phyloP scores from a whole-genome alignment of 2,888 invertebrate species.

The Mycalesis mineus region DNA sequence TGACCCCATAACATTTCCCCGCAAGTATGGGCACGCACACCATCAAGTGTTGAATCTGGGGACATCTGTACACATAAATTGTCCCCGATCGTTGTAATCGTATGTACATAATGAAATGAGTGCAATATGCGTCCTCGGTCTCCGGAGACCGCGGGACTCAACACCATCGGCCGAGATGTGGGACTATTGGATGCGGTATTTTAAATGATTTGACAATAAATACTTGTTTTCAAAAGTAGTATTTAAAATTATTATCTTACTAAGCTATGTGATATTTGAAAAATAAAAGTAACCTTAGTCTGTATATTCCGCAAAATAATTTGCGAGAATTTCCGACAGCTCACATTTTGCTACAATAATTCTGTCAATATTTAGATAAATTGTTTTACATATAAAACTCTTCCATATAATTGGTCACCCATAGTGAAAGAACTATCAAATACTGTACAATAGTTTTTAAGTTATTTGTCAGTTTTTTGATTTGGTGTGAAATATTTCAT shows the following conservation, averaged over 20 bases:
- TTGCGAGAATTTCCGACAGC: no score
- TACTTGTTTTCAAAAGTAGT: no score
- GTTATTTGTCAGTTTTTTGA: no score
- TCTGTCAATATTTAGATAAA: no score
- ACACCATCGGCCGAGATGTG: constrained; percentile 26
- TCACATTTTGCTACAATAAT: no score
- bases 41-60: constrained; percentile 30
- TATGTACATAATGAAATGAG: constrained; percentile 76
- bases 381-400: no score
- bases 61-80: constrained; percentile 51
- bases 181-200: constrained; percentile 29
- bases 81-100: constrained; percentile 54
- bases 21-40: background rate
- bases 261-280: background rate
- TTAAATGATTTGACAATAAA: background rate
- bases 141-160: constrained; percentile 37
- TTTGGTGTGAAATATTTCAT: no score
- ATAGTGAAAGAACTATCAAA: no score
- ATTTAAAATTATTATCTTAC: background rate
- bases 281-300: no score
- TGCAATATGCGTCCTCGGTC: constrained; percentile 67
- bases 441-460: no score
- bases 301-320: no score
- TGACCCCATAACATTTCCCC: constrained; percentile 7
- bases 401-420: no score